phyloP scores from a whole-genome alignment of 2,797 vertebrate species.

The Pantherophis alleghaniensis region DNA sequence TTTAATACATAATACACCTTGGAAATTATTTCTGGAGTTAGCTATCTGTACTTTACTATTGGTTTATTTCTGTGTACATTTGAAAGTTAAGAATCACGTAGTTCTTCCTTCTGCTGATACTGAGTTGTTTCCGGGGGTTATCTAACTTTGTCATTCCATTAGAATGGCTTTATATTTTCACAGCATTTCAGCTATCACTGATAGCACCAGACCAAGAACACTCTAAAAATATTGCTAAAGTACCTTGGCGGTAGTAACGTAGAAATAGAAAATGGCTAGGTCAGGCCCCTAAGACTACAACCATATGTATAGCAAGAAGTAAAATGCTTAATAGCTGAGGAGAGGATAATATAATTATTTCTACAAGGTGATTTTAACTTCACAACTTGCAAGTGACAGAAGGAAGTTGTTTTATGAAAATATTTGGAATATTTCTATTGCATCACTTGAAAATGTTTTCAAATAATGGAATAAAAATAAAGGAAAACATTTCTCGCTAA shows the following conservation, averaged over 20 bases:
- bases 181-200: conserved; percentile 49
- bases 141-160: conserved; percentile 42
- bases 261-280: conserved; percentile 46
- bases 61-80: not conserved
- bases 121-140: conserved; percentile 40
- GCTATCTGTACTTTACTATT: not conserved
- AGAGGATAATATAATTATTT: conserved; percentile 66
- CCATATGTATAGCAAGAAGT: conserved; percentile 58
- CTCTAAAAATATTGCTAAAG: conserved; percentile 44
- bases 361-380: conserved; percentile 63
- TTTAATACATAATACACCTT: conserved; percentile 56
- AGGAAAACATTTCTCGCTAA: not conserved
- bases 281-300: conserved; percentile 50
- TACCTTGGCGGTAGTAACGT: conserved; percentile 44
- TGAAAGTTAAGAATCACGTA: not conserved
- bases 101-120: not conserved
- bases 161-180: conserved; percentile 52
- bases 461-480: not conserved
- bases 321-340: conserved; percentile 57
- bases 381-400: conserved; percentile 57
- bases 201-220: conserved; percentile 55
- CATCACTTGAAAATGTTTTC: not conserved
- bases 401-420: conserved; percentile 58
- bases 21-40: conserved; percentile 46
- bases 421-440: not conserved